Conservation (phyloP, 1,140 invertebrate genomes). For the Lepidurus arcticus region DNA sequence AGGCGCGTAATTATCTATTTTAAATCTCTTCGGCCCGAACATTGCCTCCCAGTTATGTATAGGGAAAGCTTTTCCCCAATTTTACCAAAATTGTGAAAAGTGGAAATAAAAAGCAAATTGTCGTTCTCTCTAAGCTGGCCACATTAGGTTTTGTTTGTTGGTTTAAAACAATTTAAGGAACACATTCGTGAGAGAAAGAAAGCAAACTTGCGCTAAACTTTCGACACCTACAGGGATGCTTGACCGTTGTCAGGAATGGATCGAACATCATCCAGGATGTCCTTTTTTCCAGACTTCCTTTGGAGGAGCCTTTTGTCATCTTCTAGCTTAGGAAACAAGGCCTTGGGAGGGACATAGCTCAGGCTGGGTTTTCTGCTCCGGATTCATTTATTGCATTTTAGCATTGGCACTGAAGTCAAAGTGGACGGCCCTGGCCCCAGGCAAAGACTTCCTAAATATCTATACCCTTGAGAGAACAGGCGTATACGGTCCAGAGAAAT, state of each 20-base stretch:
- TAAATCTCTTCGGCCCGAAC: not conserved
- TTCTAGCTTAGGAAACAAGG: not conserved
- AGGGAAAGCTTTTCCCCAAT: not conserved
- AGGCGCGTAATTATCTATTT: not conserved
- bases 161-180: too few relatives aligned
- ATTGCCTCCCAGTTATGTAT: not conserved
- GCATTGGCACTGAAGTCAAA: not conserved
- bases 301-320: not conserved
- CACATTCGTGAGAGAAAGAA: not conserved
- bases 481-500: not conserved
- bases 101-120: too few relatives aligned
- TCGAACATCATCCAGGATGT: not conserved
- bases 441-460: not conserved
- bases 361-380: not conserved
- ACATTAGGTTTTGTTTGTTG: too few relatives aligned
- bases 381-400: not conserved
- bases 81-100: too few relatives aligned
- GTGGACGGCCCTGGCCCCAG: not conserved
- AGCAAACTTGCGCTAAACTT: not conserved
- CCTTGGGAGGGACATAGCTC: not conserved
- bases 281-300: not conserved
- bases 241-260: not conserved
- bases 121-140: too few relatives aligned
- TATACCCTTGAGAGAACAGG: conserved; percentile 6
- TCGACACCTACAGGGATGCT: not conserved